Conservation (phyloP, 2,797 vertebrate species). For the Acrocephalus scirpaceus region DNA sequence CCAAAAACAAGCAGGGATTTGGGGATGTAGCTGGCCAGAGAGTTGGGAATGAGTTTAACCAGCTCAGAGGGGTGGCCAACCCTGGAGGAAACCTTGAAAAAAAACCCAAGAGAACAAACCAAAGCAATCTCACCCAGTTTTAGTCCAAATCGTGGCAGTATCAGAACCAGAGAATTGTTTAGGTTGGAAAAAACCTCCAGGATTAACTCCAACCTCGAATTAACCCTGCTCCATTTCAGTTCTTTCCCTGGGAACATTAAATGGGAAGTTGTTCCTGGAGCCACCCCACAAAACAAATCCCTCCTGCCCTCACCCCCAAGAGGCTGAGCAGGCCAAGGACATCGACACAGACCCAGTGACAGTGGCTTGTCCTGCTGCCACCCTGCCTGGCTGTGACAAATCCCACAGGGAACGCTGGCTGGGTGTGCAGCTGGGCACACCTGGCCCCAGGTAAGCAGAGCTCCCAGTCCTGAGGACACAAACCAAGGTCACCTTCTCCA, state of each 20-base stretch:
- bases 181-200: too few species aligned
- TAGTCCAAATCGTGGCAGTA: background rate
- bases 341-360: background rate
- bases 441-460: background rate
- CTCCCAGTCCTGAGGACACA: background rate
- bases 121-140: background rate
- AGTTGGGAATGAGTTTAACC: slow-evolving; percentile 23
- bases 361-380: background rate
- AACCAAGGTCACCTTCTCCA: slow-evolving; percentile 48
- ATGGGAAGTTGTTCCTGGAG: background rate
- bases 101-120: background rate
- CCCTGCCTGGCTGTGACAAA: background rate
- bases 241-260: background rate
- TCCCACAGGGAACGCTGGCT: background rate
- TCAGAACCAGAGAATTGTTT: background rate
- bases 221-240: background rate
- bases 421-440: background rate
- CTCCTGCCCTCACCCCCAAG: background rate
- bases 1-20: slow-evolving; percentile 41
- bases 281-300: background rate
- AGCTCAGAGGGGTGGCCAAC: background rate
- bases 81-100: slow-evolving; percentile 28
- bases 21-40: slow-evolving; percentile 46
- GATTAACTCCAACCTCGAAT: background rate
- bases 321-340: background rate